Evolutionary conservation across 2,113 vertebrate genomes (phyloP), one percentile per base, ranked within the genome.

Genomic region (Mastomys coucha): DNA sequence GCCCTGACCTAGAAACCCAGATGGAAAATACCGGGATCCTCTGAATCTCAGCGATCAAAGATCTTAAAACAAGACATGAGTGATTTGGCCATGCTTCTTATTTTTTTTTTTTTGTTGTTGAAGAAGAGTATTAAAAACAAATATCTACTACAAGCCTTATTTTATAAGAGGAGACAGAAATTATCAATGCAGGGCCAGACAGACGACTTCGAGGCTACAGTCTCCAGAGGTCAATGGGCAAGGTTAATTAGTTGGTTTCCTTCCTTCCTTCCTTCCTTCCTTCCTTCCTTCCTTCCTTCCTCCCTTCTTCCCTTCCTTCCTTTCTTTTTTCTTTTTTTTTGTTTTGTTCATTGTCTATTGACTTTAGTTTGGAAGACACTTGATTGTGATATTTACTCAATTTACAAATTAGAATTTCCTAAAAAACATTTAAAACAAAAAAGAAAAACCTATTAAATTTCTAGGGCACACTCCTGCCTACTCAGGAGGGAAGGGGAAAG

Each of bases 91-190:
- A 42, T 20, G 11, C 19, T 70, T 73, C 31, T 16, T 3, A 0
- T 42, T 70, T 51, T 84, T 16, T 67, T 45, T 94, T 70, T 51
- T 84, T 16, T 67, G 39, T 94, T 84, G 65, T 49, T 60, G 56
- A 90, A 75, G 81, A 92, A 92, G 31, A 24, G 11, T 39, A 42
- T 88, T 58, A 56, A 81, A 77, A 60, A 14, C 14, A 22, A 67
- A 24, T 22, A 85, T 51, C 56, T 77, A 45, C n/a, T 49, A 28
- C 17, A 31, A 56, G 69, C 33, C 82, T 28, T 89, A 4, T 90
- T 84, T 94, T 51, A 67, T 22, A 93, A 81, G 56, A 91, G 8
- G n/a, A 88, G 91, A 73, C 36, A 95, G 75, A 87, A 95, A 67
- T 86, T 12, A 26, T 69, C 20, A 87, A 13, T 10, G 14, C 49